Conservation (phyloP, 2,113 vertebrate genomes). For the Cheilinus undulatus region DNA sequence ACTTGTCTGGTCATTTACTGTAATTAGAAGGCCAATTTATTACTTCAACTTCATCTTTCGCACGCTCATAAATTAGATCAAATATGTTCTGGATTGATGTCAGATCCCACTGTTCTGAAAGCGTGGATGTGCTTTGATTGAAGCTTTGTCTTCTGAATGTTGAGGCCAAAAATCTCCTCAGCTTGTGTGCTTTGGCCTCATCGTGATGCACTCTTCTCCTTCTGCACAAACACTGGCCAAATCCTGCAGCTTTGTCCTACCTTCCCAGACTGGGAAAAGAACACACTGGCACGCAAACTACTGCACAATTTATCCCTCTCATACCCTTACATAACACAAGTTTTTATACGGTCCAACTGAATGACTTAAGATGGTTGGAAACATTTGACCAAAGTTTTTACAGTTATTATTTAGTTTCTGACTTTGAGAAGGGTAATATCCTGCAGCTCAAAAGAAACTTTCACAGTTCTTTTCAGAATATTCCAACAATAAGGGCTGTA, state of each 20-base stretch:
- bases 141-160: slow-evolving; percentile 38
- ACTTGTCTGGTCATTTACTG: slow-evolving; percentile 38
- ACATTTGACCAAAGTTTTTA: neutral
- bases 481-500: neutral
- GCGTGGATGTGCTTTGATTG: slow-evolving; percentile 52
- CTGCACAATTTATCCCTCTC: slow-evolving; percentile 38
- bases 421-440: neutral
- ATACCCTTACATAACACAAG: slow-evolving; percentile 4
- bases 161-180: slow-evolving; percentile 51
- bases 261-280: slow-evolving; percentile 50
- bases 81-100: slow-evolving; percentile 49
- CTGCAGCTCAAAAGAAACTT: slow-evolving; percentile 2
- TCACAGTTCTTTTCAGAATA: neutral
- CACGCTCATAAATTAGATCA: slow-evolving; percentile 42
- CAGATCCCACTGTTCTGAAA: slow-evolving; percentile 42
- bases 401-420: neutral
- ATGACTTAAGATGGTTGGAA: neutral
- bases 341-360: neutral
- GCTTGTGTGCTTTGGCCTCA: slow-evolving; percentile 73
- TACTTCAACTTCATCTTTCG: slow-evolving; percentile 39
- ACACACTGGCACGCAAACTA: slow-evolving; percentile 28
- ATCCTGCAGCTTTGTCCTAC: slow-evolving; percentile 58
- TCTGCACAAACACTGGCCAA: slow-evolving; percentile 53
- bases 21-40: slow-evolving; percentile 48
- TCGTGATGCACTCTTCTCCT: slow-evolving; percentile 45